Evolutionary conservation across 1,140 invertebrate genomes (phyloP).

Genomic region (Hydropsyche tenuis): DNA sequence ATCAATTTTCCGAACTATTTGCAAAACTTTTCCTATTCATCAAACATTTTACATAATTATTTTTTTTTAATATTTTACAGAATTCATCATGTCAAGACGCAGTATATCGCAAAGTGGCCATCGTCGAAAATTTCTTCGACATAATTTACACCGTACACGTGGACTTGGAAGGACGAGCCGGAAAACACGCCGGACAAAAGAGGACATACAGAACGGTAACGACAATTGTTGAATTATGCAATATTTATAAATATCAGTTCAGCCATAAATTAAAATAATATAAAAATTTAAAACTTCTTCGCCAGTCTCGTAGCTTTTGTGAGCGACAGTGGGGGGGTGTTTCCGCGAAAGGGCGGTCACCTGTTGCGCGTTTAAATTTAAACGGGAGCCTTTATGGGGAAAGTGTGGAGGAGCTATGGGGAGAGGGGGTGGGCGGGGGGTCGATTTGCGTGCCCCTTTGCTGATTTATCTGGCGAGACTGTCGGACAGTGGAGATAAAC

Average conservation of each 20-base stretch:
- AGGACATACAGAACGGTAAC: constrained; percentile 94
- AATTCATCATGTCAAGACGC: constrained; percentile 66
- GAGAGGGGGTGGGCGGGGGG: background rate
- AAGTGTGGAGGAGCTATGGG: background rate
- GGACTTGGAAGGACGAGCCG: constrained; percentile 85
- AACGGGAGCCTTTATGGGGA: constrained; percentile 20
- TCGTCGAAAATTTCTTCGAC: constrained; percentile 96
- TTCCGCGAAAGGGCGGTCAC: constrained; percentile 24
- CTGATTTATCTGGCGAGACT: constrained; percentile 21
- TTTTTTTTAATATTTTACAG: constrained; percentile 56
- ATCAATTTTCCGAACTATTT: background rate
- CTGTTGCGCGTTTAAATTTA: constrained; percentile 43
- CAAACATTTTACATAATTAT: background rate
- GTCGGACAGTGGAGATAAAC: background rate
- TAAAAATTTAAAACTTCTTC: no score
- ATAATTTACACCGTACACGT: constrained; percentile 96
- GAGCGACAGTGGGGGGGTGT: background rate
- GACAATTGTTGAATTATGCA: no score
- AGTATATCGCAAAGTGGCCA: constrained; percentile 88
- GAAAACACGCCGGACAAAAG: constrained; percentile 95
- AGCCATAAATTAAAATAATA: no score
- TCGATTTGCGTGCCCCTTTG: constrained; percentile 28
- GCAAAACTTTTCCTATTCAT: no score
- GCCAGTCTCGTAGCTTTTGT: no score
- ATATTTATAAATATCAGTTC: no score